Evolutionary conservation across 1,140 invertebrate genomes (phyloP).

Genomic region (Anastrepha ludens): DNA sequence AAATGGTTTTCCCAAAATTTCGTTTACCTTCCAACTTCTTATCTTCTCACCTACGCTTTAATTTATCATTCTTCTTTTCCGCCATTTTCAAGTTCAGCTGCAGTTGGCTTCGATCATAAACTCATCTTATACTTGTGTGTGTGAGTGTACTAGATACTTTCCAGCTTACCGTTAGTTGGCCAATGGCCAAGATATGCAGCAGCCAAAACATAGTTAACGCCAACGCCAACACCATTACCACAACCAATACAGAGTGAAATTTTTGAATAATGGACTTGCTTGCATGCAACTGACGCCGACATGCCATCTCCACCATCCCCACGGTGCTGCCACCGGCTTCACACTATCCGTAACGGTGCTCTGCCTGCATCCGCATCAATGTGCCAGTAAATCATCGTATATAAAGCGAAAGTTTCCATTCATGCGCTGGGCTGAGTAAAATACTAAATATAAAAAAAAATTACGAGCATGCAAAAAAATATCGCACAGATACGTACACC

Average conservation of each 20-base stretch:
- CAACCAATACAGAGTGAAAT: not conserved
- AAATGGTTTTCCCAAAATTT: no score
- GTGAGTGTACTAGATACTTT: not conserved
- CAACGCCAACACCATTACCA: slow-evolving; percentile 28
- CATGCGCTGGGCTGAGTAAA: not conserved
- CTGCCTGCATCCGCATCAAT: slow-evolving; percentile 35
- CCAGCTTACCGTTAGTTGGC: slow-evolving; percentile 2
- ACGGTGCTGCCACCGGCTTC: not conserved
- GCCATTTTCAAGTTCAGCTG: slow-evolving; percentile 44
- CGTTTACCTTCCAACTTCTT: not conserved
- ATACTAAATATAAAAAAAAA: slow-evolving; percentile 17
- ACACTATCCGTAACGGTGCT: not conserved
- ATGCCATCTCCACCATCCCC: not conserved
- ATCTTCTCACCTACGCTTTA: not conserved
- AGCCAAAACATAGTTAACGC: slow-evolving; percentile 41
- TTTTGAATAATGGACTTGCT: slow-evolving; percentile 53
- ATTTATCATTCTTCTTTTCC: not conserved
- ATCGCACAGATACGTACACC: not conserved
- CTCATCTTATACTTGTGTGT: not conserved
- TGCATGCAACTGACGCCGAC: slow-evolving; percentile 25
- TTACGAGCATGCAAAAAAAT: not conserved
- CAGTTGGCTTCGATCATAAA: not conserved
- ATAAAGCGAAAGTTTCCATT: slow-evolving; percentile 54
- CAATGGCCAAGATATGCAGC: slow-evolving; percentile 44
- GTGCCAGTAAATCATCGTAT: slow-evolving; percentile 51